Evolutionary conservation across 2,888 invertebrate genomes (phyloP).

Genomic region (Saturnia pavonia): DNA sequence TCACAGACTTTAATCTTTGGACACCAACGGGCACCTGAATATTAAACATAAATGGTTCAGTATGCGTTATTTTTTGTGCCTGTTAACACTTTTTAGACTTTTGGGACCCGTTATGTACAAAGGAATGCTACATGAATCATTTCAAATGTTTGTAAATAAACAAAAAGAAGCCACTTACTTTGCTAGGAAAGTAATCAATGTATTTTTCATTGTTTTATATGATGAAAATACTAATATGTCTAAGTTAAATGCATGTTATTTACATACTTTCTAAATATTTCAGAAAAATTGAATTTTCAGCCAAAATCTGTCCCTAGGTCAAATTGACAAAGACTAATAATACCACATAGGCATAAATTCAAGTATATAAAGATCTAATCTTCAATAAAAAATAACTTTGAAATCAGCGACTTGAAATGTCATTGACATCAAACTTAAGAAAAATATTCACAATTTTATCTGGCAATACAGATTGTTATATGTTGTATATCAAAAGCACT

Average conservation of each 20-base stretch:
- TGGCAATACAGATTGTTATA: constrained; percentile 80
- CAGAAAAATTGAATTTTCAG: constrained; percentile 61
- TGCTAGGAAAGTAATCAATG: constrained; percentile 71
- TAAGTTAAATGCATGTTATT: constrained; percentile 78
- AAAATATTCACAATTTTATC: constrained; percentile 82
- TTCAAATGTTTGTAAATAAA: constrained; percentile 67
- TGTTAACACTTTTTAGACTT: constrained; percentile 60
- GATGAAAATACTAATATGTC: constrained; percentile 68
- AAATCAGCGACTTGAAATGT: constrained; percentile 78
- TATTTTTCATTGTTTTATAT: constrained; percentile 63
- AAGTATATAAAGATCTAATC: constrained; percentile 74
- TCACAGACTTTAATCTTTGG: constrained; percentile 83
- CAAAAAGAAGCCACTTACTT: constrained; percentile 71
- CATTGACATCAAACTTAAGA: constrained; percentile 77
- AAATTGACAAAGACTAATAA: constrained; percentile 64
- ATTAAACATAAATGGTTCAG: constrained; percentile 50
- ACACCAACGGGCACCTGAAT: constrained; percentile 76
- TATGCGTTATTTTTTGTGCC: constrained; percentile 61
- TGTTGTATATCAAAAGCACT: constrained; percentile 75
- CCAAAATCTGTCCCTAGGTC: constrained; percentile 57
- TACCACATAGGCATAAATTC: constrained; percentile 72
- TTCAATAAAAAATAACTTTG: constrained; percentile 75
- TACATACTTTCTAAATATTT: constrained; percentile 67
- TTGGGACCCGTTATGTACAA: constrained; percentile 76
- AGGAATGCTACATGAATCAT: constrained; percentile 72